Evolutionary conservation across 2,888 invertebrate species (phyloP).

Genomic region (Kuschelorhynchus macadamiae): DNA sequence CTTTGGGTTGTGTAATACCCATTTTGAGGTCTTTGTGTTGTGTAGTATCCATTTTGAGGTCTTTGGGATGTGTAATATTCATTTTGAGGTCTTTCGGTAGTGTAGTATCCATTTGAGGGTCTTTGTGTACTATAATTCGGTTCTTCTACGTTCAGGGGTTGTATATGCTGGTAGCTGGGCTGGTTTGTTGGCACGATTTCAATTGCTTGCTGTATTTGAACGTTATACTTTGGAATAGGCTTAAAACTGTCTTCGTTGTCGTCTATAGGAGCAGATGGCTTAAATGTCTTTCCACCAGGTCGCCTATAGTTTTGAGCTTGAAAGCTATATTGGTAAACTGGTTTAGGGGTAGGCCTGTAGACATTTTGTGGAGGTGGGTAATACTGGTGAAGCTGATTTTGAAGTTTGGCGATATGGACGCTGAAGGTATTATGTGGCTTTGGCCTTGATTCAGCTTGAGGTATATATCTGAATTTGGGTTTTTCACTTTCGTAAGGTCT

Average conservation of each 20-base stretch:
- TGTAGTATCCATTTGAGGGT: slow-evolving; percentile 15
- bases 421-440: slow-evolving; percentile 71
- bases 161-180: slow-evolving; percentile 45
- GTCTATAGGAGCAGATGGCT: slow-evolving; percentile 57
- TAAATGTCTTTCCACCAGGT: slow-evolving; percentile 59
- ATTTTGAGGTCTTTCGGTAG: slow-evolving; percentile 10
- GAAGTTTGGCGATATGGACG: slow-evolving; percentile 77
- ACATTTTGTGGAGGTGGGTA: slow-evolving; percentile 66
- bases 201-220: slow-evolving; percentile 66
- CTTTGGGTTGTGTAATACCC: too few species aligned
- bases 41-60: background rate
- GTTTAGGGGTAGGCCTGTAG: slow-evolving; percentile 66
- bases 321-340: slow-evolving; percentile 82
- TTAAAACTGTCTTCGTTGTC: slow-evolving; percentile 58
- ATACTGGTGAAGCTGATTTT: slow-evolving; percentile 75
- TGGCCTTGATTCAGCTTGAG: slow-evolving; percentile 18
- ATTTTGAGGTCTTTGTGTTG: too few species aligned
- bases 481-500: slow-evolving; percentile 59
- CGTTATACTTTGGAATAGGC: slow-evolving; percentile 63
- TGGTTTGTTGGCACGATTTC: slow-evolving; percentile 61
- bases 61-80: background rate
- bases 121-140: slow-evolving; percentile 30
- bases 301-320: slow-evolving; percentile 73
- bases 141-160: slow-evolving; percentile 40
- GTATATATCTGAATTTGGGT: slow-evolving; percentile 57